Percentiles rank a stretch among this genome's conserved stretches.
phyloP scores from a whole-genome alignment of 2,113 vertebrate species.

The Grammomys surdaster region DNA sequence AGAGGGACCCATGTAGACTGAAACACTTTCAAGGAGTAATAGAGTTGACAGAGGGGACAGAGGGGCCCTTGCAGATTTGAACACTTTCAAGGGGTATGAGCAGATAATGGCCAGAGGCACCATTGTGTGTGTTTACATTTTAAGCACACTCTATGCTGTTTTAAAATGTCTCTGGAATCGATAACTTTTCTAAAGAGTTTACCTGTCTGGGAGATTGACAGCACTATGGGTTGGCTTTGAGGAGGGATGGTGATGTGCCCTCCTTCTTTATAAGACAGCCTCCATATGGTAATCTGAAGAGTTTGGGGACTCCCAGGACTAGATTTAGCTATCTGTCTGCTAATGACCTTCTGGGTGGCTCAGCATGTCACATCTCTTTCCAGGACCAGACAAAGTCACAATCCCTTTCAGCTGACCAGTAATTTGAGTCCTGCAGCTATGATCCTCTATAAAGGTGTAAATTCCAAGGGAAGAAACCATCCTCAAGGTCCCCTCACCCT shows the following conservation, averaged over 20 bases:
- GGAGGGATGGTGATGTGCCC: not conserved
- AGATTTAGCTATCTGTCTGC: not conserved
- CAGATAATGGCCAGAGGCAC: not conserved
- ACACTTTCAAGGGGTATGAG: not conserved
- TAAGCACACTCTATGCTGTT: not conserved
- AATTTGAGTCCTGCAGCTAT: not conserved
- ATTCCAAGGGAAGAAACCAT: not conserved
- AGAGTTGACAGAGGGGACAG: not conserved
- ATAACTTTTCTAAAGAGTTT: not conserved
- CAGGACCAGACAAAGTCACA: not conserved
- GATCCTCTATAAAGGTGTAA: no score
- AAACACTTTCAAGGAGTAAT: not conserved
- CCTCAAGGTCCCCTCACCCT: not conserved
- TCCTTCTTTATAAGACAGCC: not conserved
- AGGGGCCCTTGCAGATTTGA: not conserved
- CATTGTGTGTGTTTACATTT: not conserved
- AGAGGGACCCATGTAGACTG: not conserved
- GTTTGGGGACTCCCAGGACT: not conserved
- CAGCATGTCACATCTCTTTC: not conserved
- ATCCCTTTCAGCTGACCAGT: not conserved
- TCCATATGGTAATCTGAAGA: not conserved
- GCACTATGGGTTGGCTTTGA: not conserved
- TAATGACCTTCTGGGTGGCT: not conserved
- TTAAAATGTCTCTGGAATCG: not conserved
- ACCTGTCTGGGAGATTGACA: not conserved